These are phyloP conservation scores for Drosophila yooni DNA, from an alignment of 2,888 invertebrate genomes.

Conservation along the genomic window DNA sequence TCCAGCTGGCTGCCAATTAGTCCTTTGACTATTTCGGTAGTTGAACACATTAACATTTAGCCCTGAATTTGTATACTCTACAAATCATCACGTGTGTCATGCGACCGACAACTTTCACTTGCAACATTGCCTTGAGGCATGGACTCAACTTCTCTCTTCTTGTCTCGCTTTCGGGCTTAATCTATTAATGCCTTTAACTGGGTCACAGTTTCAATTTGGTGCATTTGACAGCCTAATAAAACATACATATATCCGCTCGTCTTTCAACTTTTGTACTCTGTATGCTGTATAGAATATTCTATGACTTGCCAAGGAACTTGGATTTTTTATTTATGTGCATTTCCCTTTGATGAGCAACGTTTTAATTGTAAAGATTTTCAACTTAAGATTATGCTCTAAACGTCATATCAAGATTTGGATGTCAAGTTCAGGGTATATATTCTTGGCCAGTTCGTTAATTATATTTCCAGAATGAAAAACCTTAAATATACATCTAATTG, in stretches of 20 bases:
- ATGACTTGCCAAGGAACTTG: neutral
- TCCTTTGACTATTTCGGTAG: neutral
- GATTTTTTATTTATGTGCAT: neutral
- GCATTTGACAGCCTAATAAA: constrained; percentile 43
- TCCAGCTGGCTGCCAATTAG: neutral
- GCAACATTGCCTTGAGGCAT: constrained; percentile 5
- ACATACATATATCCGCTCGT: constrained; percentile 23
- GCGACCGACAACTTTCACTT: constrained; percentile 9
- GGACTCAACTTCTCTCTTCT: neutral
- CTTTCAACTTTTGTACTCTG: constrained; percentile 2
- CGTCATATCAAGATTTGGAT: neutral
- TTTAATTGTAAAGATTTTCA: neutral
- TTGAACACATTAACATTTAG: neutral
- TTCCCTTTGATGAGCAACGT: neutral
- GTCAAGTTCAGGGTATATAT: neutral
- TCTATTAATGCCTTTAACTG: constrained; percentile 46
- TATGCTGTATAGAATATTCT: constrained; percentile 15
- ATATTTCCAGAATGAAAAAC: neutral
- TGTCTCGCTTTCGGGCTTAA: constrained; percentile 12
- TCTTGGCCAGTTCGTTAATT: neutral
- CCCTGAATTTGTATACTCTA: constrained; percentile 13
- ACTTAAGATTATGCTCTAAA: neutral
- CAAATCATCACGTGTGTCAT: constrained; percentile 8
- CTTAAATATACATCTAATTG: neutral
- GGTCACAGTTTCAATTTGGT: constrained; percentile 49